phyloP scores from a whole-genome alignment of 2,797 vertebrate species.

The Labeo calbasu region DNA sequence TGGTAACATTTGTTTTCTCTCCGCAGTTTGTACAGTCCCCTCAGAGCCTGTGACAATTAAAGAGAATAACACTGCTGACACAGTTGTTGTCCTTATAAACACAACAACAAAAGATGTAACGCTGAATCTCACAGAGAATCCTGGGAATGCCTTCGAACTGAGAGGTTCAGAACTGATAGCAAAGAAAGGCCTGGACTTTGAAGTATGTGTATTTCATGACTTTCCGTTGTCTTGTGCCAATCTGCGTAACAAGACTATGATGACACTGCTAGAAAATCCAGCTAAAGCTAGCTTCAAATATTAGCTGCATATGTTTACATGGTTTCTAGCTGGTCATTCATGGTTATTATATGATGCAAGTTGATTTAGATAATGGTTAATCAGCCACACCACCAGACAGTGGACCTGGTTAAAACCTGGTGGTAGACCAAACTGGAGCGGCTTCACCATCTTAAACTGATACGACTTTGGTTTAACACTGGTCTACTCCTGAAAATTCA shows the following conservation, averaged over 20 bases:
- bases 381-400: background rate
- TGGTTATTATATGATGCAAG: background rate
- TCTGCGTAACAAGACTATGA: background rate
- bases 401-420: background rate
- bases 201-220: conserved; percentile 65
- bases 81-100: conserved; percentile 71
- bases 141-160: conserved; percentile 76
- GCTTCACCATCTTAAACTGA: background rate
- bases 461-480: background rate
- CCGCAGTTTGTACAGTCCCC: conserved; percentile 76
- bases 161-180: conserved; percentile 71
- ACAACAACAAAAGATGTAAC: conserved; percentile 66
- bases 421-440: background rate
- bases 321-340: background rate
- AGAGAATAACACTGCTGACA: conserved; percentile 78
- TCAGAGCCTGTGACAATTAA: conserved; percentile 70
- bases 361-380: background rate
- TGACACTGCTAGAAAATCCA: background rate
- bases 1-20: conserved; percentile 48
- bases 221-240: background rate
- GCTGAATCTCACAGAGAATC: conserved; percentile 72
- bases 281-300: background rate
- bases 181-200: conserved; percentile 79
- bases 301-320: background rate
- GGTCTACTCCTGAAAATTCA: background rate